phyloP scores from a whole-genome alignment of 2,797 vertebrate genomes.

The Labroides dimidiatus region DNA sequence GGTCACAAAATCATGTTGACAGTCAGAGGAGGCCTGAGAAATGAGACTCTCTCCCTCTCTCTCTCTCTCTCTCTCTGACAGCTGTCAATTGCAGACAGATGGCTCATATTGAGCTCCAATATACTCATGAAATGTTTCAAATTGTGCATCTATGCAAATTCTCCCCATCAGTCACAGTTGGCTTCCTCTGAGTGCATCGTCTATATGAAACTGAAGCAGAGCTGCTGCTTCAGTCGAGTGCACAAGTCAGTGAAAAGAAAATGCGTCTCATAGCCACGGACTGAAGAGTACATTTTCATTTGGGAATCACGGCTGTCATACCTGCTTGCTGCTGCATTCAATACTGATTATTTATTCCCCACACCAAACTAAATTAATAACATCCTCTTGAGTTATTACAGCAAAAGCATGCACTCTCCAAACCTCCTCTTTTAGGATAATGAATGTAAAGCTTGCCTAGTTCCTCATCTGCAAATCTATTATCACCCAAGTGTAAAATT shows the following conservation, averaged over 20 bases:
- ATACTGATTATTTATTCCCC: neutral
- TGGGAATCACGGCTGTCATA: conserved; percentile 8
- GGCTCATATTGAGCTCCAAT: conserved; percentile 37
- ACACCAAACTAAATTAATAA: neutral
- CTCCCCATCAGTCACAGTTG: conserved; percentile 22
- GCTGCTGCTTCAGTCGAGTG: neutral
- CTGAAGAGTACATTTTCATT: neutral
- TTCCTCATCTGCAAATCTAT: conserved; percentile 24
- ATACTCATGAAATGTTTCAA: conserved; percentile 18
- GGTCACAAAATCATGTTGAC: neutral
- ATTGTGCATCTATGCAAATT: conserved; percentile 28
- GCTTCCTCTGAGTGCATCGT: conserved; percentile 7
- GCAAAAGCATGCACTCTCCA: conserved; percentile 10
- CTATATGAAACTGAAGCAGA: conserved; percentile 6
- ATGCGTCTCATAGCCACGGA: neutral
- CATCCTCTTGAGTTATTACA: conserved; percentile 7
- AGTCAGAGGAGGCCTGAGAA: neutral
- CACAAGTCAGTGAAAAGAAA: conserved; percentile 6
- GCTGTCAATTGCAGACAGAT: conserved; percentile 52
- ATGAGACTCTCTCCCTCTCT: neutral
- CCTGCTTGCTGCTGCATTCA: conserved; percentile 10
- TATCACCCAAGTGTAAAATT: conserved; percentile 37
- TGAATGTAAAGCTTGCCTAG: conserved; percentile 24
- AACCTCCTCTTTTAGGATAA: conserved; percentile 29
- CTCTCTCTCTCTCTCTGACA: conserved; percentile 19